Evolutionary conservation across 2,888 invertebrate genomes (phyloP).

Genomic region (Leptinotarsa peninsularis): DNA sequence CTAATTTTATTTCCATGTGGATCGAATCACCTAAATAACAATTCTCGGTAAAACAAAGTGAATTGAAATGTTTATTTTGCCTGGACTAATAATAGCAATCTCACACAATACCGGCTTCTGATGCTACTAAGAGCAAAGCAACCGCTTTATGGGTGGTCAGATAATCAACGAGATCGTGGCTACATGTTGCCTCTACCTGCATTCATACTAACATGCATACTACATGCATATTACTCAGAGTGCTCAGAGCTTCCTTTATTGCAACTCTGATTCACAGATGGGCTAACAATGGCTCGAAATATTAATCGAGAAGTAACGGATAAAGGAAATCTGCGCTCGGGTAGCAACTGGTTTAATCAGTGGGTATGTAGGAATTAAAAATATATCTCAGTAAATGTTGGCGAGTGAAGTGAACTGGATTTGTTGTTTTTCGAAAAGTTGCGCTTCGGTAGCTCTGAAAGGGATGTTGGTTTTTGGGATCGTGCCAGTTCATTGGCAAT

Average conservation of each 20-base stretch:
- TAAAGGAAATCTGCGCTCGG: conserved; percentile 6
- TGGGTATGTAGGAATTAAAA: conserved; percentile 11
- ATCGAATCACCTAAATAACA: no score
- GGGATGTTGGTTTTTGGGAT: conserved; percentile 5
- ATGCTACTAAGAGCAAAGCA: conserved; percentile 11
- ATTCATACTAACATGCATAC: conserved; percentile 20
- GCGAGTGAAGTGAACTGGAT: conserved; percentile 14
- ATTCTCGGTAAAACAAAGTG: neutral
- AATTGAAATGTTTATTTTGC: neutral
- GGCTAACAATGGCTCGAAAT: conserved; percentile 8
- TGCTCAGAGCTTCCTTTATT: conserved; percentile 15
- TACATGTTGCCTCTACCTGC: conserved; percentile 15
- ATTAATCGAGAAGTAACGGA: conserved; percentile 7
- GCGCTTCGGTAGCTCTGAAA: conserved; percentile 8
- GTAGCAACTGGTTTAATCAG: conserved; percentile 5
- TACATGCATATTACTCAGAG: conserved; percentile 10
- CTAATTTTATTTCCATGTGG: no score
- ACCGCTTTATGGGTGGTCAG: conserved; percentile 16
- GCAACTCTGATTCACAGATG: conserved; percentile 12
- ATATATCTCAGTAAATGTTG: conserved; percentile 12
- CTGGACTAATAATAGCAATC: conserved; percentile 14
- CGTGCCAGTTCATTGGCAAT: conserved; percentile 1
- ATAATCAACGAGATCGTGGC: conserved; percentile 18
- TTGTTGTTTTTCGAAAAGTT: conserved; percentile 13
- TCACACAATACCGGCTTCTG: conserved; percentile 13